These are phyloP conservation scores for Ptiloglossa arizonensis DNA, from an alignment of 1,140 invertebrate genomes.

Conservation along the genomic window DNA sequence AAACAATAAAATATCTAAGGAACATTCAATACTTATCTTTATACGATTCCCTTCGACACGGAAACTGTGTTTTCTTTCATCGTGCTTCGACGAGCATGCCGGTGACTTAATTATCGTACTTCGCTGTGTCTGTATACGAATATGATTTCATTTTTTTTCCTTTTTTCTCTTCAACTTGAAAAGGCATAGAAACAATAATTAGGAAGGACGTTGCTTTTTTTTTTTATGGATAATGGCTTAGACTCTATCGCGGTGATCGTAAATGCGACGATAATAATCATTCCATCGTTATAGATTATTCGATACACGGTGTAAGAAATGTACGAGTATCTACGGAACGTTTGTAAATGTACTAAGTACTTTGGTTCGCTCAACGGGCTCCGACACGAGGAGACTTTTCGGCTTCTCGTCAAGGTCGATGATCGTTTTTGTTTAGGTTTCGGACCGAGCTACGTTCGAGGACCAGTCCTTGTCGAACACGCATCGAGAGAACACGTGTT, in stretches of 20 bases:
- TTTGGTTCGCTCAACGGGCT: too few relatives aligned
- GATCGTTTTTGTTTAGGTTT: too few relatives aligned
- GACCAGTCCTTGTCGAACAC: too few relatives aligned
- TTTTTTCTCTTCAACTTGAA: conserved; percentile 30
- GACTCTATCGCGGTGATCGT: conserved; percentile 64
- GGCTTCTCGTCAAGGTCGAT: too few relatives aligned
- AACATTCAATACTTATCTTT: conserved; percentile 61
- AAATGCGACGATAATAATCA: conserved; percentile 72
- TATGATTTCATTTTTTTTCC: conserved; percentile 15
- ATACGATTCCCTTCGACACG: conserved; percentile 51
- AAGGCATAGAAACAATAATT: conserved; percentile 66
- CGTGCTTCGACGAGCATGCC: conserved; percentile 35
- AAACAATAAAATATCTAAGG: conserved; percentile 59
- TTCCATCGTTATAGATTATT: conserved; percentile 61
- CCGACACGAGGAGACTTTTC: too few relatives aligned
- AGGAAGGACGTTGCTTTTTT: conserved; percentile 63
- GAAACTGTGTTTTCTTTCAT: conserved; percentile 18
- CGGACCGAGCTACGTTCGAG: too few relatives aligned
- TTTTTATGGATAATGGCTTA: conserved; percentile 48
- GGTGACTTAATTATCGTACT: conserved; percentile 44
- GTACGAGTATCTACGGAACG: too few relatives aligned
- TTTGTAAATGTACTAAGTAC: too few relatives aligned
- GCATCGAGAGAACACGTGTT: too few relatives aligned
- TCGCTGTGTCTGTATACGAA: conserved; percentile 59
- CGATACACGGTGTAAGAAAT: too few relatives aligned